Evolutionary conservation across 2,888 invertebrate species (phyloP), one percentile per base, ranked within the genome.

Genomic region (Polylopha cassiicola): DNA sequence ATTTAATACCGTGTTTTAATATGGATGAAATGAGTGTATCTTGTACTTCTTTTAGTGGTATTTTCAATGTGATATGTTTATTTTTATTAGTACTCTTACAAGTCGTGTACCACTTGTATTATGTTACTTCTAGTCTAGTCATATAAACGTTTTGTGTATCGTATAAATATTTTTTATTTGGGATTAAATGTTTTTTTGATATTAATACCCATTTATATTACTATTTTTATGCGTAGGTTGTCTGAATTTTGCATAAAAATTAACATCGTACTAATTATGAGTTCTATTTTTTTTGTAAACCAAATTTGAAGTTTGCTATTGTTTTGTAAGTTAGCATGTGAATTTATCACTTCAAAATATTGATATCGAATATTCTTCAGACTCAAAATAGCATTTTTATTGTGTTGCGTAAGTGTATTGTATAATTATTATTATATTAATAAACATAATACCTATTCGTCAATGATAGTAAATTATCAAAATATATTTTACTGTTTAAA

Each of bases 331-430:
- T n/a, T n/a, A n/a, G n/a, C n/a, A n/a, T n/a, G n/a, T n/a, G n/a
- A n/a, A n/a, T n/a, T n/a, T n/a, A n/a, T n/a, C n/a, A n/a, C n/a
- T n/a, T n/a, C n/a, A n/a, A n/a, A n/a, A n/a, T n/a, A n/a, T n/a
- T n/a, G n/a, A n/a, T n/a, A n/a, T n/a, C n/a, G n/a, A n/a, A n/a
- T n/a, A n/a, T n/a, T n/a, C n/a, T n/a, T n/a, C n/a, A n/a, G n/a
- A n/a, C n/a, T n/a, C n/a, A n/a, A n/a, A n/a, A n/a, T n/a, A n/a
- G n/a, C n/a, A n/a, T n/a, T n/a, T n/a, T n/a, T n/a, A n/a, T n/a
- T n/a, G n/a, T n/a, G n/a, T n/a, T n/a, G n/a, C n/a, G 55, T 51
- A 57, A 52, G 52, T 48, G 41, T 54, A 32, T 22, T 26, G 18
- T 28, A 24, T 22, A 16, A 16, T 34, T 20, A 32, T 34, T 29